A percentile compares a stretch with the other conserved stretches of the same genome.
phyloP scores from a whole-genome alignment of 2,113 vertebrate species.

The Gulo gulo region DNA sequence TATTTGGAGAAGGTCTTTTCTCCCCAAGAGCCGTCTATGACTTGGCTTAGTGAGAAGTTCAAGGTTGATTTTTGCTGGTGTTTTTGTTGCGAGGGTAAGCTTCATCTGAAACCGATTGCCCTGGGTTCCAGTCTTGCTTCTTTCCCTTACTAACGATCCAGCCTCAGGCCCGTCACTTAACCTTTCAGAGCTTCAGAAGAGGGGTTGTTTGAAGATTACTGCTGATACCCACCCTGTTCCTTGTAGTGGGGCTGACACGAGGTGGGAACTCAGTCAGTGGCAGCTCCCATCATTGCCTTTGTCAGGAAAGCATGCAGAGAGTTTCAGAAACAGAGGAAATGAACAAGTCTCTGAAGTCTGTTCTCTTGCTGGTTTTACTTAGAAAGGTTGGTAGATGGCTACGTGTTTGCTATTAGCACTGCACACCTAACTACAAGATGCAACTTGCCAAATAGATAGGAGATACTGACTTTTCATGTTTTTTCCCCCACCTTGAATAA shows the following conservation, averaged over 20 bases:
- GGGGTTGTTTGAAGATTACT: background rate
- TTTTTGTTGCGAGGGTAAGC: background rate
- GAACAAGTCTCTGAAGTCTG: background rate
- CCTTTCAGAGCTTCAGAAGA: background rate
- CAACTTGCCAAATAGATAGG: background rate
- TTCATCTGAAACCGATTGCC: background rate
- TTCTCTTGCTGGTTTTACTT: conserved; percentile 10
- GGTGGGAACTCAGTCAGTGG: background rate
- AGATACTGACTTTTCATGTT: background rate
- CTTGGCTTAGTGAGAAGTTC: background rate
- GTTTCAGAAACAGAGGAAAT: background rate
- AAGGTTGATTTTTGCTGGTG: background rate
- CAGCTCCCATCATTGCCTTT: background rate
- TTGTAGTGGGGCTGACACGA: background rate
- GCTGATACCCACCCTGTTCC: background rate
- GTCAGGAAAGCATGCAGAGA: background rate
- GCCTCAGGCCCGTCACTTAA: background rate
- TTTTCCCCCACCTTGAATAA: background rate
- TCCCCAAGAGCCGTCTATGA: background rate
- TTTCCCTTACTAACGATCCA: background rate
- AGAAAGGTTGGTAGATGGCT: background rate
- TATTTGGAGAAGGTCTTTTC: background rate
- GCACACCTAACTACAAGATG: background rate
- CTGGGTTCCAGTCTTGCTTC: background rate
- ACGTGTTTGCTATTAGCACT: background rate